Conservation (phyloP, 2,888 invertebrate genomes). For the Cephus rjabovi region DNA sequence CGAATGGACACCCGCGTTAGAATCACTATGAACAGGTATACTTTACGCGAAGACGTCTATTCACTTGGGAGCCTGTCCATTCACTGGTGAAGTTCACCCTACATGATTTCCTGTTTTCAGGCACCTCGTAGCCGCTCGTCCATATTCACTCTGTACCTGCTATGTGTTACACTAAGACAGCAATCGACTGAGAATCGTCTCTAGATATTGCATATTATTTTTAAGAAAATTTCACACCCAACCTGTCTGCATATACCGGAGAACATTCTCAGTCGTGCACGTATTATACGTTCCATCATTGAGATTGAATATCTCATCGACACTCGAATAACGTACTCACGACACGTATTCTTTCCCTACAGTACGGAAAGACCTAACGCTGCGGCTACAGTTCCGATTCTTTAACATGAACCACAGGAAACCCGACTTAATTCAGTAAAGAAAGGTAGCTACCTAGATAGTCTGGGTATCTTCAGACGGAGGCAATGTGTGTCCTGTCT, state of each 20-base stretch:
- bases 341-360: constrained; percentile 72
- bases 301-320: background rate
- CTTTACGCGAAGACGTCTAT: too few species aligned
- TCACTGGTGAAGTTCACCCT: too few species aligned
- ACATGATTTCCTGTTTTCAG: background rate
- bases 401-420: constrained; percentile 92
- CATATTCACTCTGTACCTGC: background rate
- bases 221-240: background rate
- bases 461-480: background rate
- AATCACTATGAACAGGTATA: too few species aligned
- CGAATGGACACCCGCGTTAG: too few species aligned
- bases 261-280: background rate
- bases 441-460: constrained; percentile 65
- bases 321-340: constrained; percentile 42
- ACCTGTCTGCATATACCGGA: background rate
- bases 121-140: background rate
- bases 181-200: background rate
- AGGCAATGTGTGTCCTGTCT: background rate
- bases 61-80: too few species aligned
- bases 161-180: background rate
- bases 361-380: constrained; percentile 97
- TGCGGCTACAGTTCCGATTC: constrained; percentile 95
- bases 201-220: background rate
- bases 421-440: constrained; percentile 87
- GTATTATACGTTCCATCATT: background rate